phyloP scores from a whole-genome alignment of 2,113 vertebrate species.

The Apaloderma vittatum region DNA sequence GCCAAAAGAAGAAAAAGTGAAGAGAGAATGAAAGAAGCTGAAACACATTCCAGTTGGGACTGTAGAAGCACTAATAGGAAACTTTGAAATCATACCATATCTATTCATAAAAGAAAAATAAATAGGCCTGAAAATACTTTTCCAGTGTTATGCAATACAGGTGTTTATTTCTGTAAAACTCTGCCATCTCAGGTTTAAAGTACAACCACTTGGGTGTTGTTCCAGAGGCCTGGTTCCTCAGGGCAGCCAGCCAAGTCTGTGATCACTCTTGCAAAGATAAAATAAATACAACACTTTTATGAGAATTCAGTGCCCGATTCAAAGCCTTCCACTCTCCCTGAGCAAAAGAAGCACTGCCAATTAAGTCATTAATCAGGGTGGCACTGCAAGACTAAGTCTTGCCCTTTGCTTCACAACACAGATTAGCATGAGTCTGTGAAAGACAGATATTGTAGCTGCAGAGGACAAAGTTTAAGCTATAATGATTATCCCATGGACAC shows the following conservation, averaged over 20 bases:
- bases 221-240: neutral
- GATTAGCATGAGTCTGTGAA: neutral
- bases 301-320: neutral
- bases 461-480: constrained; percentile 12
- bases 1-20: neutral
- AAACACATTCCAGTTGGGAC: neutral
- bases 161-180: neutral
- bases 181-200: neutral
- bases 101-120: neutral
- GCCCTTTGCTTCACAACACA: neutral
- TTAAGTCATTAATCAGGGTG: constrained; percentile 14
- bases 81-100: neutral
- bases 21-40: neutral
- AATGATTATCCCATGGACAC: neutral
- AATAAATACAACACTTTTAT: neutral
- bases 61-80: neutral
- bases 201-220: neutral
- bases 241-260: neutral
- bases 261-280: neutral
- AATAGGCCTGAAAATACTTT: neutral
- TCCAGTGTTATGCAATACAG: neutral
- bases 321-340: neutral
- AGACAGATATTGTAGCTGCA: neutral
- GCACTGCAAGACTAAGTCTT: neutral
- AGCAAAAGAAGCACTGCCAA: neutral